Conservation (phyloP, 2,888 invertebrate genomes). For the Epistrophe grossulariae region DNA sequence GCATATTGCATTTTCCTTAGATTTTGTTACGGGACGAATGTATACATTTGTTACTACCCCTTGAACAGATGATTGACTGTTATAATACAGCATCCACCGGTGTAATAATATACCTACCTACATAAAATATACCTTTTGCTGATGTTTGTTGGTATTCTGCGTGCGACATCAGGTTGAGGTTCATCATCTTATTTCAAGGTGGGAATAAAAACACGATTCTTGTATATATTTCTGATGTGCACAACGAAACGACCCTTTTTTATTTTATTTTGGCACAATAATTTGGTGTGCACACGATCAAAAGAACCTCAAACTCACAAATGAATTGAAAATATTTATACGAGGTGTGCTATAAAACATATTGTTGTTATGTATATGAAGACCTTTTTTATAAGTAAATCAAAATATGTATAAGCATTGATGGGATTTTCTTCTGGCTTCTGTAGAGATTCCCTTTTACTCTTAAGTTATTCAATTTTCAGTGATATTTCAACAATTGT, state of each 20-base stretch:
- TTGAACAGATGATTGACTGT: background rate
- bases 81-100: slow-evolving; percentile 16
- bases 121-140: background rate
- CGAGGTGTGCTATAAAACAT: slow-evolving; percentile 30
- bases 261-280: slow-evolving; percentile 43
- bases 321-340: slow-evolving; percentile 8
- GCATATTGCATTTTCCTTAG: slow-evolving; percentile 67
- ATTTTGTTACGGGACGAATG: slow-evolving; percentile 6
- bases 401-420: background rate
- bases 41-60: slow-evolving; percentile 26
- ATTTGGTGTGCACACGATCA: slow-evolving; percentile 42
- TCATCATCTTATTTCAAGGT: slow-evolving; percentile 52
- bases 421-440: background rate
- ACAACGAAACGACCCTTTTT: slow-evolving; percentile 41
- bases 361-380: background rate
- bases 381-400: slow-evolving; percentile 2
- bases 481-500: slow-evolving; percentile 13
- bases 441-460: background rate
- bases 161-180: slow-evolving; percentile 53
- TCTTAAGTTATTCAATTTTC: background rate
- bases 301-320: slow-evolving; percentile 20
- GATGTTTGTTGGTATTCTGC: background rate
- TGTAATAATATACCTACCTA: slow-evolving; percentile 26
- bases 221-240: background rate
- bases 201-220: slow-evolving; percentile 65